Percentiles rank a stretch among this genome's conserved stretches.
Evolutionary conservation across 2,113 vertebrate species (phyloP).

Genomic region (Rhodinocichla rosea): DNA sequence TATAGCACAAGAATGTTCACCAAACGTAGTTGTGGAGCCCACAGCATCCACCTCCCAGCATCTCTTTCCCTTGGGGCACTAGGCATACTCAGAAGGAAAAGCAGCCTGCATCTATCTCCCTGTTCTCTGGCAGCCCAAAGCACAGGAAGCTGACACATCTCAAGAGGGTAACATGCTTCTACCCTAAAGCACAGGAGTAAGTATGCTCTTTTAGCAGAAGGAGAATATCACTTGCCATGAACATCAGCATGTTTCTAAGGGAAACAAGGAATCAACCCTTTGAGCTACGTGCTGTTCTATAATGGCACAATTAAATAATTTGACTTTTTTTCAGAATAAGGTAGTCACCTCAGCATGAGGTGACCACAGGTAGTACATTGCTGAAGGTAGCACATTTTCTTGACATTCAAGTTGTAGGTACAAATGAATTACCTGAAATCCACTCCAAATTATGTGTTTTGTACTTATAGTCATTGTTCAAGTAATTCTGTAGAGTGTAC

Average conservation of each 20-base stretch:
- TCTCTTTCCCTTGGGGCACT: not conserved
- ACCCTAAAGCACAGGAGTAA: not conserved
- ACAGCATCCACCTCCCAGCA: not conserved
- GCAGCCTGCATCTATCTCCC: not conserved
- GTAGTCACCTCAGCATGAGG: not conserved
- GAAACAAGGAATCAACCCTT: not conserved
- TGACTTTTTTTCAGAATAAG: not conserved
- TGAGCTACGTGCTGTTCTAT: accelerated
- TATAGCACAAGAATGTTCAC: not conserved
- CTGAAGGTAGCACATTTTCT: not conserved
- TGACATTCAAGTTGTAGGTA: not conserved
- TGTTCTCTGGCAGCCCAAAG: not conserved
- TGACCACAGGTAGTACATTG: not conserved
- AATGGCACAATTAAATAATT: not conserved
- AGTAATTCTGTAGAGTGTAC: constrained; percentile 73
- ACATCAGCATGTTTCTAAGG: accelerated
- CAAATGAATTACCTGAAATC: constrained; percentile 74
- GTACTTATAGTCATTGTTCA: constrained; percentile 57
- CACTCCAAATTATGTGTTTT: constrained; percentile 62
- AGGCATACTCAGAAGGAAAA: not conserved
- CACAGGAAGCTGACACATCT: not conserved
- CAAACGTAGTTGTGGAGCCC: not conserved
- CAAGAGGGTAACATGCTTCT: not conserved
- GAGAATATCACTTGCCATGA: not conserved
- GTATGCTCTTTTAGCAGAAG: not conserved